Evolutionary conservation across 2,797 vertebrate species (phyloP).

Genomic region (Brachyrhaphis roseni): DNA sequence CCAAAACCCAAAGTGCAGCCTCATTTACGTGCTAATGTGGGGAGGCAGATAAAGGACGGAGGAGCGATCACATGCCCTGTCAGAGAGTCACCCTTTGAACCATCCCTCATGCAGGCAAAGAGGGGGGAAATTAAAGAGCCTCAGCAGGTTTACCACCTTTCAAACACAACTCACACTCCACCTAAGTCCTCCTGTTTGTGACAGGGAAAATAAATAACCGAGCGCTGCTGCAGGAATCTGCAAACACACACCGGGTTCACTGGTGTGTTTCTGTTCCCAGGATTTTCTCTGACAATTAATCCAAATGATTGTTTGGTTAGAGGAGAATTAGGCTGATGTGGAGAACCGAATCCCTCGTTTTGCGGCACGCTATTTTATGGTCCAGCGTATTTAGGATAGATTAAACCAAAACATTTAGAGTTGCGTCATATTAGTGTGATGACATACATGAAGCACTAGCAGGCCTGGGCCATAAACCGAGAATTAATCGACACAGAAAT

Average conservation of each 20-base stretch:
- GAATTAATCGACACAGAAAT: too few relatives aligned
- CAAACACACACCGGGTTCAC: slow-evolving; percentile 41
- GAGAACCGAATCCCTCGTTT: slow-evolving; percentile 28
- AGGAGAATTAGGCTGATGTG: slow-evolving; percentile 61
- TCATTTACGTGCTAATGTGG: slow-evolving; percentile 89
- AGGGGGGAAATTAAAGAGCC: slow-evolving; percentile 81
- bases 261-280: slow-evolving; percentile 23
- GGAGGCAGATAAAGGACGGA: slow-evolving; percentile 82
- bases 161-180: slow-evolving; percentile 78
- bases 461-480: too few relatives aligned
- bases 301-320: slow-evolving; percentile 61
- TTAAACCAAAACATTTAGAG: too few relatives aligned
- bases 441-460: too few relatives aligned
- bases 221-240: slow-evolving; percentile 5
- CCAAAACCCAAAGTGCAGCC: slow-evolving; percentile 83
- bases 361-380: too few relatives aligned
- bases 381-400: neutral
- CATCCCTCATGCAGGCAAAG: slow-evolving; percentile 76
- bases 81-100: slow-evolving; percentile 85
- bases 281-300: slow-evolving; percentile 62
- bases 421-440: too few relatives aligned
- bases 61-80: slow-evolving; percentile 84
- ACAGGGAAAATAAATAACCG: slow-evolving; percentile 66
- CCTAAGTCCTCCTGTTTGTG: slow-evolving; percentile 67
- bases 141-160: slow-evolving; percentile 80